Conservation (phyloP, 2,113 vertebrate species). For the Sminthopsis crassicaudata region DNA sequence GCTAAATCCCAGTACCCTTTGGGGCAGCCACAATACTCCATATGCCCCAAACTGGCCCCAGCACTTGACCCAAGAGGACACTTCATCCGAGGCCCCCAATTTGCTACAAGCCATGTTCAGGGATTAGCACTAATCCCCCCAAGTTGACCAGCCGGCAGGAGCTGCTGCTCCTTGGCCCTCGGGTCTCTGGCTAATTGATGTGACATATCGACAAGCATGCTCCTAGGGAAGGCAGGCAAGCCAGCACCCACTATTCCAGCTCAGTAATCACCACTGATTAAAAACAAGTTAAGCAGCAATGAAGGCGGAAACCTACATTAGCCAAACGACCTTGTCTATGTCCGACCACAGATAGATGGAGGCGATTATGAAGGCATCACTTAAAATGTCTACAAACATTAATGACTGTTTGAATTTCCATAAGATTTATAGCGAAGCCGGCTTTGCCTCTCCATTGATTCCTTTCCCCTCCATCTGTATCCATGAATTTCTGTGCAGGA, state of each 20-base stretch:
- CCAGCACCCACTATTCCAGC: constrained; percentile 83
- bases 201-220: constrained; percentile 89
- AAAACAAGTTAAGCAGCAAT: constrained; percentile 94
- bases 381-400: constrained; percentile 59
- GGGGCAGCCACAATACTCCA: not conserved
- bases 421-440: constrained; percentile 69
- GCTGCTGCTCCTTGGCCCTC: not conserved
- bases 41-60: not conserved
- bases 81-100: not conserved
- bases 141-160: not conserved
- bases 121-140: not conserved
- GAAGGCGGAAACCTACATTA: constrained; percentile 93
- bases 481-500: not conserved
- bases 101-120: not conserved
- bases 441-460: not conserved
- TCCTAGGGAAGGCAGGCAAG: constrained; percentile 79
- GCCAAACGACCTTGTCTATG: constrained; percentile 87
- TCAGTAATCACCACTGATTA: constrained; percentile 94
- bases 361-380: constrained; percentile 71
- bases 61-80: not conserved
- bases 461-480: constrained; percentile 46
- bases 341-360: constrained; percentile 72
- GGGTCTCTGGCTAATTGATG: constrained; percentile 86
- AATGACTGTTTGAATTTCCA: constrained; percentile 66
- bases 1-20: constrained; percentile 39